These are phyloP conservation scores for Phymastichus coffea DNA, from an alignment of 1,140 invertebrate genomes.

Conservation along the genomic window DNA sequence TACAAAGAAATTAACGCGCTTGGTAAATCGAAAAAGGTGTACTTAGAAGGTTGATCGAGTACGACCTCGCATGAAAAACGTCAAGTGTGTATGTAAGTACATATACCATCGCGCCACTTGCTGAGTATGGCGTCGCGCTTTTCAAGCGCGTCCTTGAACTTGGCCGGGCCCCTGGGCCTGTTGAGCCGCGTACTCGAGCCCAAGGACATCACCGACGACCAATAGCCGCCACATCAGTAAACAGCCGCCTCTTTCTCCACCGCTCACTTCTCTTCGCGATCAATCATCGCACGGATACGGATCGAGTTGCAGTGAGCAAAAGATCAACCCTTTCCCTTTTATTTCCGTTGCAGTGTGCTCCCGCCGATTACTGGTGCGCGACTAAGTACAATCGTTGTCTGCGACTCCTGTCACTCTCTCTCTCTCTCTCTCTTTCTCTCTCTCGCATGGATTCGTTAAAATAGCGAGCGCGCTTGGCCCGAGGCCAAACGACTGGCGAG, in stretches of 20 bases:
- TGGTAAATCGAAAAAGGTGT: too few relatives aligned
- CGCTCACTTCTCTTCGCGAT: background rate
- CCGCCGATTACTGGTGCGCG: conserved; percentile 23
- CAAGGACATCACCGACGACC: conserved; percentile 45
- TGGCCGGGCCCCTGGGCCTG: conserved; percentile 46
- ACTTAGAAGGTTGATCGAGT: too few relatives aligned
- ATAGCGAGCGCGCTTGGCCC: background rate
- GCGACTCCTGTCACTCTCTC: too few relatives aligned
- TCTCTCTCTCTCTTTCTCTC: too few relatives aligned
- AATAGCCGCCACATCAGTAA: conserved; percentile 5
- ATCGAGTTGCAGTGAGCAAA: too few relatives aligned
- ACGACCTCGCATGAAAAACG: too few relatives aligned
- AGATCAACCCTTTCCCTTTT: too few relatives aligned
- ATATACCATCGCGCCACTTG: conserved; percentile 53
- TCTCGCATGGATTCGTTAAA: background rate
- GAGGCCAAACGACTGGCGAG: background rate
- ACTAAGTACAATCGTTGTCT: too few relatives aligned
- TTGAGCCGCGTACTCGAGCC: conserved; percentile 36
- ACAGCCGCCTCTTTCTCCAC: background rate
- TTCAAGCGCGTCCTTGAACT: conserved; percentile 44
- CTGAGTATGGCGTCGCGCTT: conserved; percentile 45
- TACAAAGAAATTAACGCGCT: too few relatives aligned
- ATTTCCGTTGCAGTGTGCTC: background rate
- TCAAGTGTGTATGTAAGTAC: too few relatives aligned
- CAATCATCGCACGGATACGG: too few relatives aligned